Base-by-base conservation (phyloP, 2,888 invertebrate genomes). In the Protula sp. region DNA sequence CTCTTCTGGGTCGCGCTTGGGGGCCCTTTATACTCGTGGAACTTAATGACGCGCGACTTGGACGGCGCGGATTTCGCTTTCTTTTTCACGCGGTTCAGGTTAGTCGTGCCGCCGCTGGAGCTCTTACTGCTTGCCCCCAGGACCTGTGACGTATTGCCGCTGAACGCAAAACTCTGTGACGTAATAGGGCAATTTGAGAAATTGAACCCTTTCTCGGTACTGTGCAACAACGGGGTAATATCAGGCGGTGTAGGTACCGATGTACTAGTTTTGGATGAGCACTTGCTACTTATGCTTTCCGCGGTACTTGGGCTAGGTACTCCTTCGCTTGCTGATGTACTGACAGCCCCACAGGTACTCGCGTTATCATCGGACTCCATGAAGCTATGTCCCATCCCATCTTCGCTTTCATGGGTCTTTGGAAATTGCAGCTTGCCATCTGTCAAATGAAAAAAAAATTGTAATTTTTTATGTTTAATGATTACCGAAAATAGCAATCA, bases 21-120 rank as follows among this genome's bases (percentile, higher is more conserved):
- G 56, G 79, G 79, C 58, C 79, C 80, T 67, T 92, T 92, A 81
- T 93, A 92, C 82, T 97, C 97, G 82, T 97, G 95, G 82, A 97
- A 97, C 83, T 97, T 97, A 73, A 97, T 94, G 58, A 91, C 90
- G 70, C 91, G 86, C 26, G 90, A 86, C 81, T 92, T 92, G 1
- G 90, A 86, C 2, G 67, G 38, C 81, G 91, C 91, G 47, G 88
- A 88, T 79, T 91, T 9, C 38, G 9, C 91, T 26, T 87, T 87
- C 78, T 91, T 91, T 79, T 91, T 92, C 74, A 69, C 73, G 58
- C 75, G 67, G 9, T 47, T 56, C 38, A 29, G 30, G n/a, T 26
- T 58, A 50, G 9, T 38, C 38, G 19, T 9, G 19, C 38, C 19
- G 38, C 38, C 19, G 9, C 9, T 19, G 9, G 38, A 38, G 38